Percentiles rank a stretch among this genome's conserved stretches.
Evolutionary conservation across 1,140 invertebrate species (phyloP).

Genomic region (Saccostrea cuccullata): DNA sequence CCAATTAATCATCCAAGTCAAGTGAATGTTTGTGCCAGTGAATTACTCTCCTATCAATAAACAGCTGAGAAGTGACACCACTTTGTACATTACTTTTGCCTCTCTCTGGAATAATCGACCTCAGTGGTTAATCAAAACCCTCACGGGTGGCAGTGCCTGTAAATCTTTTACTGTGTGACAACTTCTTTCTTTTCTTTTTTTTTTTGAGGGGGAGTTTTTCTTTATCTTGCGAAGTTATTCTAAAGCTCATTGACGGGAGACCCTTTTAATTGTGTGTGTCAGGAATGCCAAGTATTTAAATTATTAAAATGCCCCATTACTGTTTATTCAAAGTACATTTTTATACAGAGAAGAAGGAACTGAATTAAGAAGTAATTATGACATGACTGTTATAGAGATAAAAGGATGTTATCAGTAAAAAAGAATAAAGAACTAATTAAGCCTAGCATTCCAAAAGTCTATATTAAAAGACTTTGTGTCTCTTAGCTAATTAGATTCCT

Average conservation of each 20-base stretch:
- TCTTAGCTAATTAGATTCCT: background rate
- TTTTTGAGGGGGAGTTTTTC: slow-evolving; percentile 13
- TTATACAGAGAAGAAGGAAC: background rate
- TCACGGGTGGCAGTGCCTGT: background rate
- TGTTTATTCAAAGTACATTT: background rate
- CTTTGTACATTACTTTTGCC: background rate
- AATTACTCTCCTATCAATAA: slow-evolving; percentile 26
- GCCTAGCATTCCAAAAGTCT: background rate
- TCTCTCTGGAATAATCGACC: background rate
- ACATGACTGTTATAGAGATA: background rate
- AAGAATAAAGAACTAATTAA: slow-evolving; percentile 12
- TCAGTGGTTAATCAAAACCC: slow-evolving; percentile 3
- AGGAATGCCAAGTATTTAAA: slow-evolving; percentile 28
- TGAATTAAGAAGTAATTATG: slow-evolving; percentile 6
- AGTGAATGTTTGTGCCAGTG: slow-evolving; percentile 33
- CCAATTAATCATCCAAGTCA: slow-evolving; percentile 37
- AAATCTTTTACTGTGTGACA: slow-evolving; percentile 14
- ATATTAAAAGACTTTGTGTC: background rate
- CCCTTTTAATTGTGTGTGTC: slow-evolving; percentile 23
- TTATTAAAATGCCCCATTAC: background rate
- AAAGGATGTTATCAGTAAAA: background rate
- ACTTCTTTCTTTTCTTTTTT: background rate
- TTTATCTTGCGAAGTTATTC: slow-evolving; percentile 24
- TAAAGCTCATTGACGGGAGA: slow-evolving; percentile 9
- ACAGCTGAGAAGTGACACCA: background rate